A percentile compares a stretch with the other conserved stretches of the same genome.
Conservation (phyloP, 2,113 vertebrate species). For the Embiotoca jacksoni region DNA sequence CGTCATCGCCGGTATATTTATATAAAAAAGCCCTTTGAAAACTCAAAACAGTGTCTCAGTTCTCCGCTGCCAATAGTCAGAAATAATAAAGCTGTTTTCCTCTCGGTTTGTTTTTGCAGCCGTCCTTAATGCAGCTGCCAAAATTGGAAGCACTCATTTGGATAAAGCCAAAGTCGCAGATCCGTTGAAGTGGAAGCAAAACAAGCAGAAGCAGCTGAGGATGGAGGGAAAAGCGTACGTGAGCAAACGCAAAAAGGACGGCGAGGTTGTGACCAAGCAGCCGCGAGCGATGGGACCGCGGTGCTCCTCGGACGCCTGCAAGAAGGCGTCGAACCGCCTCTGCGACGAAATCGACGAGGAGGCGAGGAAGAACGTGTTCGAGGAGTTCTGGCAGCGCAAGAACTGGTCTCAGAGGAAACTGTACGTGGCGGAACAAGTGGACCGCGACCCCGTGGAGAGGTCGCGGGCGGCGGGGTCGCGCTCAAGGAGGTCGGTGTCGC, state of each 20-base stretch:
- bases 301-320: slow-evolving; percentile 37
- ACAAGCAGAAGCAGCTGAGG: slow-evolving; percentile 60
- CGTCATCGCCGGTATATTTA: too few relatives aligned
- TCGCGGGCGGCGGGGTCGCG: slow-evolving; percentile 2
- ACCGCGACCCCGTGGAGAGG: slow-evolving; percentile 42
- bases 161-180: slow-evolving; percentile 25
- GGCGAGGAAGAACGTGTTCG: slow-evolving; percentile 20
- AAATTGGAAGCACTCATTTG: slow-evolving; percentile 14
- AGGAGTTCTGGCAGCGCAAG: slow-evolving; percentile 49
- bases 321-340: slow-evolving; percentile 33
- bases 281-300: slow-evolving; percentile 24
- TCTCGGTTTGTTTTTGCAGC: not conserved
- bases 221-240: slow-evolving; percentile 53
- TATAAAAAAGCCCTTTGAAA: too few relatives aligned
- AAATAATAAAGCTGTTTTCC: not conserved
- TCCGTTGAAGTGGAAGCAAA: slow-evolving; percentile 47
- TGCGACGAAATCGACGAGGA: slow-evolving; percentile 40
- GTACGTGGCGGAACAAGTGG: slow-evolving; percentile 29
- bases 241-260: slow-evolving; percentile 53
- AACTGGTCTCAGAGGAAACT: slow-evolving; percentile 55
- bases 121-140: not conserved
- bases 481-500: slow-evolving; percentile 35
- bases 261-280: slow-evolving; percentile 33
- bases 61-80: too few relatives aligned
- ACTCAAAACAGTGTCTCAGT: too few relatives aligned